These are phyloP conservation scores for Chloroceryle inda DNA, from an alignment of 2,797 vertebrate species.

Conservation along the genomic window DNA sequence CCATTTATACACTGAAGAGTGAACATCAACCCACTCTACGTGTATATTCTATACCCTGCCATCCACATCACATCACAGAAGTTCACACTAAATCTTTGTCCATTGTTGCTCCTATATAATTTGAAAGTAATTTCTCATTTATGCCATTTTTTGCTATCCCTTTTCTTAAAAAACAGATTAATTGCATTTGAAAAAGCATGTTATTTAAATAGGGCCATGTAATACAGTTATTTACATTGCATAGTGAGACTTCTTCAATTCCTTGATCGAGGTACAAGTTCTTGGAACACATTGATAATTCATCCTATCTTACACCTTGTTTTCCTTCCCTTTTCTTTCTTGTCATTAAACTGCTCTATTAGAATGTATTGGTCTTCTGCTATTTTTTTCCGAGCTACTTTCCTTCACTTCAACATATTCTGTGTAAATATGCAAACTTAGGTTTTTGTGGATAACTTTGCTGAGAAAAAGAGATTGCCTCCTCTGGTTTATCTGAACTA, in stretches of 20 bases:
- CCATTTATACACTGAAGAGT: not conserved
- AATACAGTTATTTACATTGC: not conserved
- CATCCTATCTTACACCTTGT: not conserved
- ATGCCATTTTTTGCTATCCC: accelerated
- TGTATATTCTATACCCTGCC: too few species aligned
- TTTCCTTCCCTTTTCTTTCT: not conserved
- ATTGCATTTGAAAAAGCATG: not conserved
- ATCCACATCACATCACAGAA: not conserved
- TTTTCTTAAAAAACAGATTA: not conserved
- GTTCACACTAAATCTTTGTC: not conserved
- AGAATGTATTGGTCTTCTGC: not conserved
- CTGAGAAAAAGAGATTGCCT: not conserved
- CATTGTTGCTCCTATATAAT: not conserved
- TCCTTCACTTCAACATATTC: not conserved
- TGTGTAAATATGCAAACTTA: not conserved
- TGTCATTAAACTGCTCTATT: not conserved
- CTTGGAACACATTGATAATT: not conserved
- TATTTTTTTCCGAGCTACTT: not conserved
- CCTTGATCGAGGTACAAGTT: not conserved
- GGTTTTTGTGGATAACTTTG: not conserved
- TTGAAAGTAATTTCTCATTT: not conserved
- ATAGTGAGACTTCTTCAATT: not conserved
- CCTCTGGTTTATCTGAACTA: not conserved
- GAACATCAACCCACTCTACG: not conserved
- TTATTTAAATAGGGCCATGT: not conserved